These are phyloP conservation scores for Megaptera novaeangliae DNA, from an alignment of 2,113 vertebrate species.

Conservation along the genomic window DNA sequence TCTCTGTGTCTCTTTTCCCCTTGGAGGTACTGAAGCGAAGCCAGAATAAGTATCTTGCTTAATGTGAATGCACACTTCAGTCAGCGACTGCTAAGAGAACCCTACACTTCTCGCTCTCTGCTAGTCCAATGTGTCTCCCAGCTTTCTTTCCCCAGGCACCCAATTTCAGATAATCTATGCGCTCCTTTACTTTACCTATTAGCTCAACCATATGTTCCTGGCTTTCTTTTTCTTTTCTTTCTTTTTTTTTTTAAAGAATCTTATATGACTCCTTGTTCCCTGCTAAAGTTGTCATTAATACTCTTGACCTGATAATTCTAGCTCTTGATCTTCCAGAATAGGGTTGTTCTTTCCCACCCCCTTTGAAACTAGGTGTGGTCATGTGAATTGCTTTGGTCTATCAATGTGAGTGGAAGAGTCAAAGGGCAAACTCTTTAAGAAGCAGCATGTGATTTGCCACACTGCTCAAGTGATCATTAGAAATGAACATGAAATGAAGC, in stretches of 20 bases:
- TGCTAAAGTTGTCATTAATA: background rate
- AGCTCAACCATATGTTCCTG: slow-evolving; percentile 21
- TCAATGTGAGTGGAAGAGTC: background rate
- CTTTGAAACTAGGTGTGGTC: background rate
- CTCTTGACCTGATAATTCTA: background rate
- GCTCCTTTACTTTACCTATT: slow-evolving; percentile 40
- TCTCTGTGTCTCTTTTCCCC: slow-evolving; percentile 28
- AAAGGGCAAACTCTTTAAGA: background rate
- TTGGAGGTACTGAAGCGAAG: slow-evolving; percentile 63
- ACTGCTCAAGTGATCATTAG: background rate
- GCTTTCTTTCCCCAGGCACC: slow-evolving; percentile 38
- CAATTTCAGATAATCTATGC: slow-evolving; percentile 57
- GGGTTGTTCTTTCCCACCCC: background rate
- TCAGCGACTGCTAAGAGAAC: slow-evolving; percentile 27
- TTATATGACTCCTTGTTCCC: background rate
- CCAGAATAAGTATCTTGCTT: slow-evolving; percentile 68
- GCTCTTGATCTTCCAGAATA: slow-evolving; percentile 12
- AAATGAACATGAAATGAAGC: background rate
- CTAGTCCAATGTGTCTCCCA: slow-evolving; percentile 25
- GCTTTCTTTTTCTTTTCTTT: background rate
- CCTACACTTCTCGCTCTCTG: slow-evolving; percentile 26
- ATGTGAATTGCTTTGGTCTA: background rate
- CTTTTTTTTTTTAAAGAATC: background rate
- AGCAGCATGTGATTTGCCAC: background rate
- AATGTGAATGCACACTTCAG: slow-evolving; percentile 47